Evolutionary conservation across 2,797 vertebrate genomes (phyloP).

Genomic region (Cephalopachus bancanus): DNA sequence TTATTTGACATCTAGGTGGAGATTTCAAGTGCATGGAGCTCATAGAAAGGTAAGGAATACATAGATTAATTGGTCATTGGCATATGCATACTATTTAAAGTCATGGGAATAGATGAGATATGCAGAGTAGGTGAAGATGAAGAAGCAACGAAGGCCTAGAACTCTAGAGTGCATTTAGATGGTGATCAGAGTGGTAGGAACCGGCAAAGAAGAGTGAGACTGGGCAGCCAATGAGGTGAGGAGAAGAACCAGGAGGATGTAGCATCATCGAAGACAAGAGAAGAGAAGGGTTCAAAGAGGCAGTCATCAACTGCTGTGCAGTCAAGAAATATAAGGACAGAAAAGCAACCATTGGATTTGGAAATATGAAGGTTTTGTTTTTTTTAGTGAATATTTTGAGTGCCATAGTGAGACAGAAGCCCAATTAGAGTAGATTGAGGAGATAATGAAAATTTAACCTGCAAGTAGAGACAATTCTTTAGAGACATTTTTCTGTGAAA

Average conservation of each 20-base stretch:
- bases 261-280: background rate
- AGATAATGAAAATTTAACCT: background rate
- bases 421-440: background rate
- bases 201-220: background rate
- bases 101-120: background rate
- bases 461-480: background rate
- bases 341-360: background rate
- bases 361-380: background rate
- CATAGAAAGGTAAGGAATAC: background rate
- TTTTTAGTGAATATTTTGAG: background rate
- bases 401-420: background rate
- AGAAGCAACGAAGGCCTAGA: background rate
- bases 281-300: background rate
- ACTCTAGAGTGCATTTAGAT: background rate
- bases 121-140: background rate
- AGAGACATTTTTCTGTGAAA: background rate
- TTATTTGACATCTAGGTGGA: background rate
- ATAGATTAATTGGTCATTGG: background rate
- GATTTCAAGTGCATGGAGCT: background rate
- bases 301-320: background rate
- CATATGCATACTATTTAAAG: background rate
- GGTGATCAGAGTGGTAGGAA: background rate
- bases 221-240: background rate
- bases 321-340: background rate
- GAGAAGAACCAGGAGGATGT: background rate